Evolutionary conservation across 1,140 invertebrate genomes (phyloP).

Genomic region (Polypedilum pembai): DNA sequence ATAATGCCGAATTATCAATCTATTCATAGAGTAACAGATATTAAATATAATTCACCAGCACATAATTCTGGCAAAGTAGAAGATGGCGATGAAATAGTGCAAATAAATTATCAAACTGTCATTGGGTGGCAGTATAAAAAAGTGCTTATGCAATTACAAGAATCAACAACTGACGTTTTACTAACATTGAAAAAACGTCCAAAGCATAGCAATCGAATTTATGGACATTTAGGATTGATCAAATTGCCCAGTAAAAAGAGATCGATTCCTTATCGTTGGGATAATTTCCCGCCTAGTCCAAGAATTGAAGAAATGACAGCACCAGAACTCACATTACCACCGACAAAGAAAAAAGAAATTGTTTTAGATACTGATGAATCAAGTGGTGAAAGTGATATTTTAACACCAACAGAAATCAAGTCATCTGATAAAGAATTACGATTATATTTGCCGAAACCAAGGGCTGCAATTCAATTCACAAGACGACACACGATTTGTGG

Average conservation of each 20-base stretch:
- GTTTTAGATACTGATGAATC: slow-evolving; percentile 28
- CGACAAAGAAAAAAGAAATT: slow-evolving; percentile 47
- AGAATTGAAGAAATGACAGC: slow-evolving; percentile 57
- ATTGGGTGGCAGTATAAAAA: slow-evolving; percentile 81
- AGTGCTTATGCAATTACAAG: slow-evolving; percentile 66
- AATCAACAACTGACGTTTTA: slow-evolving; percentile 70
- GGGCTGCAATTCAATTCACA: slow-evolving; percentile 52
- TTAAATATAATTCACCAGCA: slow-evolving; percentile 75
- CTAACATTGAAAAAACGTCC: slow-evolving; percentile 79
- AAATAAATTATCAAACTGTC: slow-evolving; percentile 87
- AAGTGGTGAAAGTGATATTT: slow-evolving; percentile 39
- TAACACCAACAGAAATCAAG: slow-evolving; percentile 40
- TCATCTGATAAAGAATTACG: slow-evolving; percentile 42
- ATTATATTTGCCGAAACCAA: slow-evolving; percentile 67
- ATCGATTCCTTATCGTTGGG: slow-evolving; percentile 53
- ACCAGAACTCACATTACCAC: slow-evolving; percentile 54
- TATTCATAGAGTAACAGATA: slow-evolving; percentile 71
- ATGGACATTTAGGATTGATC: slow-evolving; percentile 74
- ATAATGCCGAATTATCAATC: slow-evolving; percentile 79
- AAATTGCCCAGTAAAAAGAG: slow-evolving; percentile 67
- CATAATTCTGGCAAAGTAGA: slow-evolving; percentile 83
- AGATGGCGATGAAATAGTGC: slow-evolving; percentile 87
- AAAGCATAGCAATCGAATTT: slow-evolving; percentile 65
- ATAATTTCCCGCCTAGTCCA: slow-evolving; percentile 55
- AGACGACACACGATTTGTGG: slow-evolving; percentile 82